phyloP scores from a whole-genome alignment of 2,888 invertebrate species.

The Pediacus dermestoides region DNA sequence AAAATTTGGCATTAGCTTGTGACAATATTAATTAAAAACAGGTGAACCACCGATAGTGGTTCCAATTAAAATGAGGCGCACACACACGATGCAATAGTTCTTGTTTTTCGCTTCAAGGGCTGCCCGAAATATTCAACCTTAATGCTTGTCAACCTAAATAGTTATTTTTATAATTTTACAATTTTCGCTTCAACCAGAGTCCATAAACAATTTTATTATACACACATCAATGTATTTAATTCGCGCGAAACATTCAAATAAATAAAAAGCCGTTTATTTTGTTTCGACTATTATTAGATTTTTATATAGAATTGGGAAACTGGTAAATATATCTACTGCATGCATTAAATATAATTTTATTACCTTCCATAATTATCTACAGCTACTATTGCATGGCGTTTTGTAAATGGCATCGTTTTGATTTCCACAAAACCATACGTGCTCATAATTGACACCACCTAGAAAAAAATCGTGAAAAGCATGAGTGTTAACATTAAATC shows the following conservation, averaged over 20 bases:
- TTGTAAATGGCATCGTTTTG: slow-evolving; percentile 51
- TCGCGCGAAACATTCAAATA: slow-evolving; percentile 7
- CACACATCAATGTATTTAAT: slow-evolving; percentile 8
- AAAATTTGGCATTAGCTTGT: slow-evolving; percentile 28
- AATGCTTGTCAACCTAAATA: too few relatives aligned
- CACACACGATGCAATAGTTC: too few relatives aligned
- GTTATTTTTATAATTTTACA: slow-evolving; percentile 5
- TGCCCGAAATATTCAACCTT: too few relatives aligned
- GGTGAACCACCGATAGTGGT: slow-evolving; percentile 23
- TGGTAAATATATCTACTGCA: slow-evolving; percentile 10
- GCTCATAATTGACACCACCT: slow-evolving; percentile 59
- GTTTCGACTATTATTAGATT: slow-evolving; percentile 7
- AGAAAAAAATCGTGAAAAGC: slow-evolving; percentile 21
- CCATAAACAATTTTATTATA: too few relatives aligned
- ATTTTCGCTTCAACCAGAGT: slow-evolving; percentile 7
- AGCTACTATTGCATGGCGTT: slow-evolving; percentile 58
- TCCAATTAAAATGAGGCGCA: slow-evolving; percentile 7
- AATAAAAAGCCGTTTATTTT: slow-evolving; percentile 12
- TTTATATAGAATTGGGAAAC: slow-evolving; percentile 4
- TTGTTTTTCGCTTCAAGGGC: slow-evolving; percentile 1
- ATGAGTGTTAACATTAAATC: slow-evolving; percentile 6
- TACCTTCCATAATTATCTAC: slow-evolving; percentile 60
- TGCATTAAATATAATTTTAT: too few relatives aligned
- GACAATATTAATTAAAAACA: slow-evolving; percentile 37
- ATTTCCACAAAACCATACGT: slow-evolving; percentile 63